Evolutionary conservation across 2,797 vertebrate genomes (phyloP).

Genomic region (Microctenopoma lineatum): DNA sequence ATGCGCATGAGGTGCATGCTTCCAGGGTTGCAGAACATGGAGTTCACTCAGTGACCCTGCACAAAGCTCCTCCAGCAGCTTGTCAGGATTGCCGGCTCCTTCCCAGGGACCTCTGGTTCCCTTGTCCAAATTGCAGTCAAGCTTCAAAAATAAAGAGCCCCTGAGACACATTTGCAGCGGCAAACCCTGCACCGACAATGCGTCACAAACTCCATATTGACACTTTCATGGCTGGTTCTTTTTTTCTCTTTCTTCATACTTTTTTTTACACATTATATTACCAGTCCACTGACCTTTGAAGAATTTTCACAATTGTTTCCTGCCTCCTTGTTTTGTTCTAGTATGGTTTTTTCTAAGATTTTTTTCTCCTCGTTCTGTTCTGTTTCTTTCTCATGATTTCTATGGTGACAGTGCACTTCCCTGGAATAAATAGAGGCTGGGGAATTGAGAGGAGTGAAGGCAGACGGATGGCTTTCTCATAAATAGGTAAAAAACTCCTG

Average conservation of each 20-base stretch:
- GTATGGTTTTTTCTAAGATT: constrained; percentile 38
- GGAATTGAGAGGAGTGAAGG: constrained; percentile 85
- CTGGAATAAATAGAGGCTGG: constrained; percentile 82
- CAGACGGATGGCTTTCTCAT: constrained; percentile 84
- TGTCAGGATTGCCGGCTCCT: constrained; percentile 78
- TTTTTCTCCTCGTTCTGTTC: constrained; percentile 69
- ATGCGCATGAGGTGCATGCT: constrained; percentile 5
- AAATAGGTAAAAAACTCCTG: constrained; percentile 86
- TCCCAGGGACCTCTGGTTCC: constrained; percentile 73
- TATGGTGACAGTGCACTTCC: constrained; percentile 85
- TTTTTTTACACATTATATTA: constrained; percentile 40
- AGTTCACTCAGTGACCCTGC: constrained; percentile 65
- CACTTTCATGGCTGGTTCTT: constrained; percentile 76
- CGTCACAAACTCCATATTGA: constrained; percentile 83
- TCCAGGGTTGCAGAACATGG: constrained; percentile 36
- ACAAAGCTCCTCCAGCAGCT: constrained; percentile 78
- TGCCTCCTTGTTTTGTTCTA: constrained; percentile 58
- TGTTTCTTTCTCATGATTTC: constrained; percentile 82
- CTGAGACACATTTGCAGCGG: constrained; percentile 80
- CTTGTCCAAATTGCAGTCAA: constrained; percentile 83
- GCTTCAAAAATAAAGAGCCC: constrained; percentile 86
- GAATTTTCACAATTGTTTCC: constrained; percentile 79
- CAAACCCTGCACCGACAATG: constrained; percentile 76
- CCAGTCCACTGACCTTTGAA: constrained; percentile 75
- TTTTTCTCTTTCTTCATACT: constrained; percentile 57